Evolutionary conservation across 2,888 invertebrate genomes (phyloP), one percentile per base, ranked within the genome.

Genomic region (Caenorhabditis doughertyi): DNA sequence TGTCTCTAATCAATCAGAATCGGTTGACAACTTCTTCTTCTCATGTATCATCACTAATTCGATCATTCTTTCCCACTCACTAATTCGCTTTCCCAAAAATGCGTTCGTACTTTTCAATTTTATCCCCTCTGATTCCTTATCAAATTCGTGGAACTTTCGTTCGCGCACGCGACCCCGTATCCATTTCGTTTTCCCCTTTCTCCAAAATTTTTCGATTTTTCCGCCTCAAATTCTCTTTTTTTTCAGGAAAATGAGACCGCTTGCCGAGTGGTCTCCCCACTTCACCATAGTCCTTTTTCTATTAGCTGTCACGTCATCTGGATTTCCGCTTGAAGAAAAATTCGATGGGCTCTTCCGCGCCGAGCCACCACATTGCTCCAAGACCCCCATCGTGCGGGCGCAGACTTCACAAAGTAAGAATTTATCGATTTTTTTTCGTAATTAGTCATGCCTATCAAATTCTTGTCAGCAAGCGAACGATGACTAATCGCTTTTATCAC

Each of bases 351-450:
- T 80, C 23, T 86, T 84, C 56, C 80, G 79, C 25, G 81, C 85
- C 8, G 80, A 84, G 58, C 89, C 89, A 9, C 89, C 89, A 53
- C 87, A 89, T 53, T 89, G 89, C 65, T 80, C 85, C 7, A 85
- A 85, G 55, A 87, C 89, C 4, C 87, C 87, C 7, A 84, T 87
- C 23, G 84, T 86, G 1, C 29, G 83, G 18, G 85, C 87, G 8
- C 84, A 87, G 51, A 84, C 80, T 32, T 85, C 85, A 1, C 81
- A 81, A 62, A 84, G 88, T 87, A 56, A 56, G 72, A 60, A 32
- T 44, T 53, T 25, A 35, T n/a, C n/a, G n/a, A n/a, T n/a, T n/a
- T n/a, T n/a, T n/a, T n/a, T n/a, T n/a, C n/a, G n/a, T n/a, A n/a
- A n/a, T 58, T 65, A 16, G 32, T 71, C 25, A 49, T 39, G 39